These are phyloP conservation scores for Steromphala cineraria DNA, from an alignment of 2,888 invertebrate genomes.

Conservation along the genomic window DNA sequence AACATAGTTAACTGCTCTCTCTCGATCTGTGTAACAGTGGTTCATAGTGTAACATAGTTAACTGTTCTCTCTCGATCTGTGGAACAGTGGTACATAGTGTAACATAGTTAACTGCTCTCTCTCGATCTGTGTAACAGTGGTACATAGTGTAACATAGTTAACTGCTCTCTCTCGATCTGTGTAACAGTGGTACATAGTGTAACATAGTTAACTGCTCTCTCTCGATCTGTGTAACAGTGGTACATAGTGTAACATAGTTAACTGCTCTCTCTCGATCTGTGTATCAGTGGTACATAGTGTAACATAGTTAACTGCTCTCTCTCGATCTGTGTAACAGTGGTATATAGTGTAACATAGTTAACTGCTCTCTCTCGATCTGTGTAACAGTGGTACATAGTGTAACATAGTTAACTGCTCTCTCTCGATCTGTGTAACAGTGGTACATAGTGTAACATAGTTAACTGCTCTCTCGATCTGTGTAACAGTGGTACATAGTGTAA, in stretches of 20 bases:
- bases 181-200: background rate
- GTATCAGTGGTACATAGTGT: background rate
- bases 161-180: too few species aligned
- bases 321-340: conserved; percentile 46
- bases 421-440: conserved; percentile 46
- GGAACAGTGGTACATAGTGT: background rate
- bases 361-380: too few species aligned
- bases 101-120: conserved; percentile 46
- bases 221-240: conserved; percentile 46
- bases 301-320: conserved; percentile 46
- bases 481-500: background rate
- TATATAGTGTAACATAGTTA: background rate
- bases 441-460: background rate
- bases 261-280: too few species aligned
- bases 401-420: conserved; percentile 46
- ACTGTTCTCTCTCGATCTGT: too few species aligned
- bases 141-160: background rate
- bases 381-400: background rate
- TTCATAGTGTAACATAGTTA: background rate
- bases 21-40: too few species aligned
- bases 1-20: too few species aligned
- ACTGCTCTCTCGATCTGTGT: too few species aligned
- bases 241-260: background rate
- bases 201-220: conserved; percentile 46
- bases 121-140: conserved; percentile 46